Evolutionary conservation across 1,140 invertebrate species (phyloP).

Genomic region (Heterodera schachtii): DNA sequence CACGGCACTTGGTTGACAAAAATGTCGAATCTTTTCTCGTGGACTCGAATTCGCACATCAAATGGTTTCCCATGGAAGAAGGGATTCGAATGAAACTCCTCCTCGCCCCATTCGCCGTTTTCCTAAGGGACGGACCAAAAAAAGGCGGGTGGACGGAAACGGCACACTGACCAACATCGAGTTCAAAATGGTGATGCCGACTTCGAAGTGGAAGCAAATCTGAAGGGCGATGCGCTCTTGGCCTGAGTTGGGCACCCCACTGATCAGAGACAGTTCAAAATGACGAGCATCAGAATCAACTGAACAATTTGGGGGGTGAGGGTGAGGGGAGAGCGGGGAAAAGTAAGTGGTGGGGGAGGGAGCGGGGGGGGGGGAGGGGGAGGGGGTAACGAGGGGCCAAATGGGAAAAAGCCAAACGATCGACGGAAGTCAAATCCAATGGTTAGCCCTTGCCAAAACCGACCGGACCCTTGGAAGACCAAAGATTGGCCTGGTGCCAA

Average conservation of each 20-base stretch:
- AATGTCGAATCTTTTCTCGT: conserved; percentile 51
- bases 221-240: conserved; percentile 14
- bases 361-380: background rate
- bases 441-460: too few species aligned
- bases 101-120: conserved; percentile 46
- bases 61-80: conserved; percentile 41
- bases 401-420: too few species aligned
- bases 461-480: conserved; percentile 32
- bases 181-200: conserved; percentile 33
- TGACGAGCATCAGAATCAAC: conserved; percentile 10
- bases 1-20: conserved; percentile 44
- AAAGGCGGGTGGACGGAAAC: background rate
- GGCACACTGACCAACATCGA: background rate
- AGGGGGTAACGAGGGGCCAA: background rate
- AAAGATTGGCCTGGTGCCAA: conserved; percentile 35
- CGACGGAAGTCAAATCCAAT: too few species aligned
- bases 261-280: conserved; percentile 17
- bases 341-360: background rate
- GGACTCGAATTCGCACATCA: conserved; percentile 49
- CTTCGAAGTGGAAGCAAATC: conserved; percentile 28
- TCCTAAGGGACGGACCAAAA: background rate
- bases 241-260: background rate
- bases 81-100: conserved; percentile 47
- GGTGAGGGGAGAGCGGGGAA: background rate
- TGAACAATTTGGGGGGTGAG: background rate